These are phyloP conservation scores for Melanchra persicariae DNA, from an alignment of 2,888 invertebrate genomes.

Conservation along the genomic window DNA sequence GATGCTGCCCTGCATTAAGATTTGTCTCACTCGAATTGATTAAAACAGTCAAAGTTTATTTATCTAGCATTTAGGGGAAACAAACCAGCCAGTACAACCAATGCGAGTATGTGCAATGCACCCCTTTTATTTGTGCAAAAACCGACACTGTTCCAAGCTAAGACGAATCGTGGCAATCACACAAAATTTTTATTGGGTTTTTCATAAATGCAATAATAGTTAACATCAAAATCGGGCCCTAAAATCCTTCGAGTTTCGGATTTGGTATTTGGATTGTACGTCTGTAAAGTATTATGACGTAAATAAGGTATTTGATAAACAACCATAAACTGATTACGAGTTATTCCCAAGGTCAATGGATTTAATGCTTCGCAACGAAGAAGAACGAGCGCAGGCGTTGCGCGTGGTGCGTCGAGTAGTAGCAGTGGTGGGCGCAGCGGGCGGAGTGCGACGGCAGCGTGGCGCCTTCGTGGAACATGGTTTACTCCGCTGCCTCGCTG, in stretches of 20 bases:
- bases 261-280: too few species aligned
- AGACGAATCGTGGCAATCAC: too few species aligned
- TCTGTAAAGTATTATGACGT: too few species aligned
- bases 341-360: constrained; percentile 94
- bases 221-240: too few species aligned
- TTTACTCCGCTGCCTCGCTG: constrained; percentile 95
- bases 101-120: too few species aligned
- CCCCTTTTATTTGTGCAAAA: too few species aligned
- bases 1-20: background rate
- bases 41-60: background rate
- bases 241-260: too few species aligned
- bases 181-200: too few species aligned
- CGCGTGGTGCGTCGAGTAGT: constrained; percentile 93
- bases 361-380: constrained; percentile 96
- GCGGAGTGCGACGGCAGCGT: constrained; percentile 93
- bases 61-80: background rate
- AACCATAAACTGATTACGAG: background rate
- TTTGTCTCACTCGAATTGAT: background rate
- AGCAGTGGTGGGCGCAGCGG: constrained; percentile 88
- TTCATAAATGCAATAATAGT: too few species aligned
- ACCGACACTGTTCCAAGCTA: too few species aligned
- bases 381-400: constrained; percentile 97
- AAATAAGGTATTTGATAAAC: background rate
- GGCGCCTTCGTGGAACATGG: constrained; percentile 93
- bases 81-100: too few species aligned